Conservation (phyloP, 2,888 invertebrate species). For the Scaptomyza reducta region DNA sequence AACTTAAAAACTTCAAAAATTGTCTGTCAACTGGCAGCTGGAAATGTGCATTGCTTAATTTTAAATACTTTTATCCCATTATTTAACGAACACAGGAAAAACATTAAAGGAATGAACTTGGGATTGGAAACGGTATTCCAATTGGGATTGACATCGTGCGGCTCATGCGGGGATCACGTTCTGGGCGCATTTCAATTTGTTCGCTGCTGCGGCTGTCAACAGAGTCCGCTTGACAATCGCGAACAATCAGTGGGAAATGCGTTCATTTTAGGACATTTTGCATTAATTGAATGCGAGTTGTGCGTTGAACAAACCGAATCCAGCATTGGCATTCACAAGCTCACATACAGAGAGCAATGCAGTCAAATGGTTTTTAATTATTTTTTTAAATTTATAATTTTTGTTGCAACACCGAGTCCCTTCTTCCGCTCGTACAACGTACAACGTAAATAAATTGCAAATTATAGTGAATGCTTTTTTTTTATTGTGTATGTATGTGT, state of each 20-base stretch:
- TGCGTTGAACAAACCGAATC: conserved; percentile 33
- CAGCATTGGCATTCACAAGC: conserved; percentile 27
- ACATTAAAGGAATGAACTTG: conserved; percentile 25
- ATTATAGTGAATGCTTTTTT: conserved; percentile 56
- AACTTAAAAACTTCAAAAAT: conserved; percentile 47
- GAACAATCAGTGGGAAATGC: conserved; percentile 73
- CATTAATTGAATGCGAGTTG: conserved; percentile 72
- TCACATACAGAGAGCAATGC: conserved; percentile 5
- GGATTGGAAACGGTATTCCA: conserved; percentile 1
- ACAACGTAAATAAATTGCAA: conserved; percentile 65
- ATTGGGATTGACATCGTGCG: conserved; percentile 12
- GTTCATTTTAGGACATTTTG: conserved; percentile 75
- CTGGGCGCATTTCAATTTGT: conserved; percentile 66
- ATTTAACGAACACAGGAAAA: conserved; percentile 24
- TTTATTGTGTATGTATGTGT: conserved; percentile 13
- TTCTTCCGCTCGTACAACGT: background rate
- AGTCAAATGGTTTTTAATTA: conserved; percentile 74
- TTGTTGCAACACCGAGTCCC: conserved; percentile 29
- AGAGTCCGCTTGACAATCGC: conserved; percentile 64
- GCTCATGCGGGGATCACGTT: conserved; percentile 57
- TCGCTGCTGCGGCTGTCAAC: conserved; percentile 44
- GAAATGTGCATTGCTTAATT: conserved; percentile 47
- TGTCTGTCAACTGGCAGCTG: conserved; percentile 38
- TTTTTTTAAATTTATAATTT: conserved; percentile 77
- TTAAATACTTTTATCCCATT: conserved; percentile 56